phyloP scores from a whole-genome alignment of 2,113 vertebrate species.

The Pseudois nayaur region DNA sequence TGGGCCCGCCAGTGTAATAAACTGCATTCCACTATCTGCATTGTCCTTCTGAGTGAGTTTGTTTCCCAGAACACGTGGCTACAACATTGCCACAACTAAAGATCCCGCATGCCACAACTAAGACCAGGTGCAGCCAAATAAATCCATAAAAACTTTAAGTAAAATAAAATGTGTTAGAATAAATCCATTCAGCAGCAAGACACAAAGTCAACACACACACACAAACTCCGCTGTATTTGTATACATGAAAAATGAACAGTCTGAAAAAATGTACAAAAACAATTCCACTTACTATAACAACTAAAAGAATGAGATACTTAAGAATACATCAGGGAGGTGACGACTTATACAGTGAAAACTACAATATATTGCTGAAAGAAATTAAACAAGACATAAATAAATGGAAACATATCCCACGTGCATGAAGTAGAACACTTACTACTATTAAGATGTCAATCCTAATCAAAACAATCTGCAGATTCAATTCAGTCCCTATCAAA shows the following conservation, averaged over 20 bases:
- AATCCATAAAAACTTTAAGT: neutral
- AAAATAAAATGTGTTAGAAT: neutral
- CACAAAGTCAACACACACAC: neutral
- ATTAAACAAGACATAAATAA: neutral
- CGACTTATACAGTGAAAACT: neutral
- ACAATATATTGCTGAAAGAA: neutral
- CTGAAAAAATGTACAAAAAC: neutral
- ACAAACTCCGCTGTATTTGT: neutral
- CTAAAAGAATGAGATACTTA: neutral
- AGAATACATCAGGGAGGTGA: neutral
- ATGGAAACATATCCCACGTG: neutral
- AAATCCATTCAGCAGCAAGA: neutral
- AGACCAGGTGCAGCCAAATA: neutral
- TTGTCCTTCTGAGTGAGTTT: neutral
- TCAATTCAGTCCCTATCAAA: neutral
- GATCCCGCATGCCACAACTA: neutral
- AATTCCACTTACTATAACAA: neutral
- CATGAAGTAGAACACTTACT: neutral
- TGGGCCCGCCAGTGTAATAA: fast-evolving
- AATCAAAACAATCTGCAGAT: neutral
- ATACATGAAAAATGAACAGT: neutral
- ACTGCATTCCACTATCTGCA: neutral
- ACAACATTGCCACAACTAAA: neutral
- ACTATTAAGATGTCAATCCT: neutral
- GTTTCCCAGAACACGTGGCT: neutral